phyloP scores from a whole-genome alignment of 2,797 vertebrate genomes.

The Lateolabrax maculatus region DNA sequence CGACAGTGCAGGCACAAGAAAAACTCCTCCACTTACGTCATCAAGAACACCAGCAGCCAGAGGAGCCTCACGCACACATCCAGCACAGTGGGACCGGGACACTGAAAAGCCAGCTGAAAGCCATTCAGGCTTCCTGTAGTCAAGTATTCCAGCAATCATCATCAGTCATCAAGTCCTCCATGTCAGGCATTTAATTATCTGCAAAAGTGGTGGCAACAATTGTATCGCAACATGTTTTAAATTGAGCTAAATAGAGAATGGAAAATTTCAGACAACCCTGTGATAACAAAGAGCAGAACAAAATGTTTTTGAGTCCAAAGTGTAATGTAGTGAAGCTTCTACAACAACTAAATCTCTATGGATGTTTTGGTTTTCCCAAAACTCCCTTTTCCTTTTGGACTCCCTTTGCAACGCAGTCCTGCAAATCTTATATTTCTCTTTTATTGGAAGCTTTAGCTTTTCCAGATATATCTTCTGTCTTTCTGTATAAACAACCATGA shows the following conservation, averaged over 20 bases:
- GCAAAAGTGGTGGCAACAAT: background rate
- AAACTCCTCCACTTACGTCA: conserved; percentile 86
- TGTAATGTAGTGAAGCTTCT: background rate
- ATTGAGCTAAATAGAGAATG: conserved; percentile 12
- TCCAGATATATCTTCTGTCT: background rate
- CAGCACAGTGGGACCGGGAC: conserved; percentile 46
- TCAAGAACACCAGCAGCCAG: conserved; percentile 89
- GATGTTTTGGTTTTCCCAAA: background rate
- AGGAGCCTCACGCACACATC: conserved; percentile 87
- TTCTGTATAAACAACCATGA: background rate
- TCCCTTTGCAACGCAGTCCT: background rate
- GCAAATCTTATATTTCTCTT: background rate
- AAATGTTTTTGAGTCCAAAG: conserved; percentile 20
- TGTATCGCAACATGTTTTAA: conserved; percentile 23
- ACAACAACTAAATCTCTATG: background rate
- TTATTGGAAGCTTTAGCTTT: background rate
- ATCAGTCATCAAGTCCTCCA: background rate
- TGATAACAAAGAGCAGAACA: conserved; percentile 34
- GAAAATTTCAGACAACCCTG: conserved; percentile 27
- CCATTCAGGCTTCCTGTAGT: conserved; percentile 16
- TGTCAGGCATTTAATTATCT: conserved; percentile 41
- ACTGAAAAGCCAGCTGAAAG: conserved; percentile 47
- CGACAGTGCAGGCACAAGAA: conserved; percentile 84
- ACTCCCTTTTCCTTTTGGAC: background rate
- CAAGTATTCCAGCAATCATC: conserved; percentile 6